Evolutionary conservation across 2,797 vertebrate species (phyloP).

Genomic region (Pseudochaenichthys georgianus): DNA sequence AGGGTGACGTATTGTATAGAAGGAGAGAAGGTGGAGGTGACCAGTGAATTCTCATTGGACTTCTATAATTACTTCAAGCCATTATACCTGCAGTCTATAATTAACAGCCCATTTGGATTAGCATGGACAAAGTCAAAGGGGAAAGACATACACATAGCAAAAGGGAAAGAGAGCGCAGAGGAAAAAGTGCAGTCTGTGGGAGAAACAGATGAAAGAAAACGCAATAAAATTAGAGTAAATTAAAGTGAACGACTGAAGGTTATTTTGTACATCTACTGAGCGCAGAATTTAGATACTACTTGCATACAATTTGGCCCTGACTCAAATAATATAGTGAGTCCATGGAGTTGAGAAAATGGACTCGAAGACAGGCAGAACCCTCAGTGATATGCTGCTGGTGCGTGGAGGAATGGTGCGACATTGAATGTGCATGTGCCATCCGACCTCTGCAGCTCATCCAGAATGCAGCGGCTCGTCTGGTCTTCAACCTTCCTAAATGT

Average conservation of each 20-base stretch:
- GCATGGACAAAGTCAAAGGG: constrained; percentile 71
- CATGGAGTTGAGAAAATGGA: neutral
- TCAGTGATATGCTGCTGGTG: neutral
- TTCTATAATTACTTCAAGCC: constrained; percentile 81
- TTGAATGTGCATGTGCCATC: too few relatives aligned
- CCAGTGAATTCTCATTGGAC: constrained; percentile 72
- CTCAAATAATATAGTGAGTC: constrained; percentile 11
- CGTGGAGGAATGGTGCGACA: neutral
- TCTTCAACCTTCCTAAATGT: too few relatives aligned
- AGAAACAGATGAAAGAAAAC: constrained; percentile 9
- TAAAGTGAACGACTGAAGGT: constrained; percentile 17
- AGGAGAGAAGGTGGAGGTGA: constrained; percentile 52
- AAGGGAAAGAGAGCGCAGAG: constrained; percentile 1
- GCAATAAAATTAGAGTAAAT: constrained; percentile 4
- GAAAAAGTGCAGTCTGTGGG: constrained; percentile 1
- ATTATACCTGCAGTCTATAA: constrained; percentile 79
- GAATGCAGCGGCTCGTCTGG: too few relatives aligned
- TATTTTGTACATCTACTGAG: constrained; percentile 4
- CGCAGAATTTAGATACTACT: neutral
- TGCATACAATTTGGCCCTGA: neutral
- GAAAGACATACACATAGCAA: constrained; percentile 32
- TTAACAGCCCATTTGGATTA: constrained; percentile 82
- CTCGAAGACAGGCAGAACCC: neutral
- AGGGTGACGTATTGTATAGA: neutral
- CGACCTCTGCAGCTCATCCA: too few relatives aligned